Conservation (phyloP, 2,888 invertebrate species). For the Amblyjoppa fuscipennis region DNA sequence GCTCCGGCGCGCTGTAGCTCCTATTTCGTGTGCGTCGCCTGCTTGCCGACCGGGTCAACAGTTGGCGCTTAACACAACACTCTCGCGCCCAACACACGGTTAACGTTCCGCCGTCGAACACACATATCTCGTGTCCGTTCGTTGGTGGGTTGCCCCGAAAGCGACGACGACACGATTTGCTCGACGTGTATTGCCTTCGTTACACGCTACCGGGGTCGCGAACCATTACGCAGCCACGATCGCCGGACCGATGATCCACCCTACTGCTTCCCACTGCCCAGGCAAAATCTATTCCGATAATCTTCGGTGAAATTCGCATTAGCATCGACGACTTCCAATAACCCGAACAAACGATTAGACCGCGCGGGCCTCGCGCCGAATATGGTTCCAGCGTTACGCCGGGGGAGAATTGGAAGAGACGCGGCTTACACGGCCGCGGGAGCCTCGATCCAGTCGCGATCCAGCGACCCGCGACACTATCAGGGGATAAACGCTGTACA, state of each 20-base stretch:
- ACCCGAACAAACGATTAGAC: constrained; percentile 25
- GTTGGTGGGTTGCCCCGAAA: constrained; percentile 7
- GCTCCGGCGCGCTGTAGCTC: constrained; percentile 28
- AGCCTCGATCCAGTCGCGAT: background rate
- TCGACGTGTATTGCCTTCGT: background rate
- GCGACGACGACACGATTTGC: constrained; percentile 35
- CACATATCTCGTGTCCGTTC: constrained; percentile 36
- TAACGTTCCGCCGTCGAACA: constrained; percentile 28
- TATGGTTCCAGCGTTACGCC: background rate
- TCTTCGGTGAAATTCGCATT: constrained; percentile 24
- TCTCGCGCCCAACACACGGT: constrained; percentile 15
- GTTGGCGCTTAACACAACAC: constrained; percentile 22
- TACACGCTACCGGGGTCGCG: background rate
- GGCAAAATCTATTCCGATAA: constrained; percentile 13
- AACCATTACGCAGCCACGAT: constrained; percentile 20
- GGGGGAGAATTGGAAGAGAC: background rate
- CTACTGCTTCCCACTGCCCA: background rate
- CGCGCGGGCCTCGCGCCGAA: background rate
- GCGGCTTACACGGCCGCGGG: background rate
- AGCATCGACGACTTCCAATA: constrained; percentile 34
- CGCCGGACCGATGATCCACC: constrained; percentile 33
- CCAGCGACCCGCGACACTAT: background rate
- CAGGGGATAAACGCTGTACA: background rate
- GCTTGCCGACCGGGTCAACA: constrained; percentile 29
- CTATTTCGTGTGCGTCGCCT: constrained; percentile 32